phyloP scores from a whole-genome alignment of 2,113 vertebrate genomes.

The Menura novaehollandiae region DNA sequence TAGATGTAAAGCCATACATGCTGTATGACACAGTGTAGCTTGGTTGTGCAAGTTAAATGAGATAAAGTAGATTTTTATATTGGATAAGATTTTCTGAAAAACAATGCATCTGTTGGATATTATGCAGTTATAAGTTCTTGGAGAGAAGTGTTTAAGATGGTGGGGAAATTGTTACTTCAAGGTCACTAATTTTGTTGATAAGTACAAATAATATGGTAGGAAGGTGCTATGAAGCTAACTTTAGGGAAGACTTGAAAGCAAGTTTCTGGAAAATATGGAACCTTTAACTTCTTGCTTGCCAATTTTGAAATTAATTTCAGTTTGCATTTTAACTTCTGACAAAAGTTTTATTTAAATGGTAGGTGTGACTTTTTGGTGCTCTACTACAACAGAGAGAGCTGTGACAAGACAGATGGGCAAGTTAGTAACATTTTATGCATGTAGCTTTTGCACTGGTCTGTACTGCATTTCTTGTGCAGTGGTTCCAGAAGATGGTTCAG shows the following conservation, averaged over 20 bases:
- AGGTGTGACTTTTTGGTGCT: neutral
- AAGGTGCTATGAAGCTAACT: neutral
- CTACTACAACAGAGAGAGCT: neutral
- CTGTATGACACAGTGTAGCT: neutral
- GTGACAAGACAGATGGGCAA: neutral
- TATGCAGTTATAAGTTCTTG: neutral
- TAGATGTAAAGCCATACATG: neutral
- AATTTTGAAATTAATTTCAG: neutral
- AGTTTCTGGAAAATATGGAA: neutral
- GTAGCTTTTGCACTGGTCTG: neutral
- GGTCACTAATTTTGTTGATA: neutral
- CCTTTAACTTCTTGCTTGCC: neutral
- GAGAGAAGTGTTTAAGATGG: neutral
- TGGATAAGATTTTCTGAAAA: neutral
- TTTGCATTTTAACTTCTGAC: neutral
- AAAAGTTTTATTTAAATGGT: neutral
- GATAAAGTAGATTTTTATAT: neutral
- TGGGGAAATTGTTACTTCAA: neutral
- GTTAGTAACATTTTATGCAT: neutral
- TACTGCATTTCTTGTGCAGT: neutral
- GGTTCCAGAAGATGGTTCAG: neutral
- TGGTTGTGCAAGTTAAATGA: neutral
- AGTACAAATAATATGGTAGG: neutral
- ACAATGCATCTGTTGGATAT: neutral
- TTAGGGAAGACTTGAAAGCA: neutral